Base-by-base conservation (phyloP, 1,140 invertebrate genomes). In the Macrobrachium rosenbergii region DNA sequence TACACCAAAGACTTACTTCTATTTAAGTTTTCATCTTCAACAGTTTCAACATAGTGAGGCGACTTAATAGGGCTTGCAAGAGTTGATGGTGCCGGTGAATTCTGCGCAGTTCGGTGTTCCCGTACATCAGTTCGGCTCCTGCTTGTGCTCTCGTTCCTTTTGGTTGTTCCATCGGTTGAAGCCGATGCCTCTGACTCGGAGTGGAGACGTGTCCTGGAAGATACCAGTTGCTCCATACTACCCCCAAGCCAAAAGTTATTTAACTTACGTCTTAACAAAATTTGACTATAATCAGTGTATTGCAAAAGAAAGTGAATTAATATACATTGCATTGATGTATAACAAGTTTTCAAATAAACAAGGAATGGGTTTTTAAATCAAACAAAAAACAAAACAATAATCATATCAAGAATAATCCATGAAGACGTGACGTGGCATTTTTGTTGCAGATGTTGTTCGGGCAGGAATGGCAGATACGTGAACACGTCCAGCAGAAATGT, bases 191-290 rank as follows among this genome's bases (percentile, higher is more conserved):
- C 88, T 17, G 88, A 89, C 45, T 89, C 88, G 0, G 88, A 89
- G 69, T 89, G 88, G 19, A 90, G 76, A 37, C 85, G 88, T 59
- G 84, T 81, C 45, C 89, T 63, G 21, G 81, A 72, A 19, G 85
- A 63, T 17, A 75, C 85, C 72, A 90, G 64, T 52, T 86, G 87
- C 60, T 90, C 90, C 90, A 90, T 89, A 85, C 90, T 90, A 78
- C 90, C 89, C 21, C 90, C 89, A 76, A 89, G 72, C 85, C 89
- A 88, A 82, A 86, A 89, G 78, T 86, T 81, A 81, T 88, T 87
- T 78, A 86, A 60, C n/a, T 82, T 88, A 73, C 64, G 67, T 80
- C 85, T 80, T 67, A 82, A 59, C 28, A 82, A 67, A 75, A 89
- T 83, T 83, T 89, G 81, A 88, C 79, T 89, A 78, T 19, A 67